Conservation (phyloP, 2,888 invertebrate species). For the Hyposoter dolosus region DNA sequence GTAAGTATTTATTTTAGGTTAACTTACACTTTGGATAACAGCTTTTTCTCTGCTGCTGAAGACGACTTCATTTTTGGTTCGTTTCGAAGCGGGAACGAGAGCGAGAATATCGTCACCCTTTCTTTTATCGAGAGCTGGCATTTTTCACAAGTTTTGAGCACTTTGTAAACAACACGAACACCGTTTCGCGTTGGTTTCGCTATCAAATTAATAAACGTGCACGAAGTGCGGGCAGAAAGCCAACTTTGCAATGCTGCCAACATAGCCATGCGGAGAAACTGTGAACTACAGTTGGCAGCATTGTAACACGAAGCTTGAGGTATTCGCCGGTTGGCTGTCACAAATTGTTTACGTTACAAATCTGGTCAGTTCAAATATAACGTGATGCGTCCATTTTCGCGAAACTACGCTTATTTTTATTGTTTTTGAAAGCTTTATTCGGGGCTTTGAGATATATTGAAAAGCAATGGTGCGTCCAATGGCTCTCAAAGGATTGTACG, state of each 20-base stretch:
- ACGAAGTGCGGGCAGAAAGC: not conserved
- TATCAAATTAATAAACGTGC: not conserved
- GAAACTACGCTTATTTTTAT: slow-evolving; percentile 9
- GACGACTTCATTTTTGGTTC: slow-evolving; percentile 90
- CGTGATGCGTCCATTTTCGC: slow-evolving; percentile 49
- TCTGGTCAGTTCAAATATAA: slow-evolving; percentile 56
- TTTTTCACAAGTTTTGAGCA: slow-evolving; percentile 69
- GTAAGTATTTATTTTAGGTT: slow-evolving; percentile 70
- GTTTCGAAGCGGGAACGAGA: slow-evolving; percentile 87
- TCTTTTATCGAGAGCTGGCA: slow-evolving; percentile 83
- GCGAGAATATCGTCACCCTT: slow-evolving; percentile 83
- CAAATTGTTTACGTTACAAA: slow-evolving; percentile 61
- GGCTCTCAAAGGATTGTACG: slow-evolving; percentile 88
- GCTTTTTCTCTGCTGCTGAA: slow-evolving; percentile 91
- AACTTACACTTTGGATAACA: slow-evolving; percentile 90
- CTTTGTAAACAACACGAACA: slow-evolving; percentile 8
- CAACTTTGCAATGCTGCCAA: not conserved
- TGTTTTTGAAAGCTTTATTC: slow-evolving; percentile 33
- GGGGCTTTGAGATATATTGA: not conserved
- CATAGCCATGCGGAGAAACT: not conserved
- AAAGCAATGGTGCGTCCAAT: slow-evolving; percentile 85
- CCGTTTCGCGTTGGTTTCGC: not conserved
- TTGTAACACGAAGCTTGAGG: slow-evolving; percentile 5
- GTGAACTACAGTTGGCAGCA: not conserved
- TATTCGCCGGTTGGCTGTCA: slow-evolving; percentile 48